Percentiles rank a stretch among this genome's conserved stretches.
Conservation (phyloP, 1,140 invertebrate genomes). For the Ridgeia piscesae region DNA sequence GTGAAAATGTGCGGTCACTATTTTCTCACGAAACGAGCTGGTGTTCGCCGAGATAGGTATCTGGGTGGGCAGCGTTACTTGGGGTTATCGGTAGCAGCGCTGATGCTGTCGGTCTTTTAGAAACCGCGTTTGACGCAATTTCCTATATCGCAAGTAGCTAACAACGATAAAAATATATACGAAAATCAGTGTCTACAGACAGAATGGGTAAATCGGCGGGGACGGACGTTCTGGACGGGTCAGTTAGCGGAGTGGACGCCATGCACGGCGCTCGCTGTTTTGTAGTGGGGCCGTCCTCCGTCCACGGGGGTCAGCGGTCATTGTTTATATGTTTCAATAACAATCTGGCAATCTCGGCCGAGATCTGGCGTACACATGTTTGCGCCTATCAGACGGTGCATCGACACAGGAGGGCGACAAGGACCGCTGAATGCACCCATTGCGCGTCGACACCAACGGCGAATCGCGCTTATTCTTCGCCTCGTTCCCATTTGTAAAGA, state of each 20-base stretch:
- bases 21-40: not conserved
- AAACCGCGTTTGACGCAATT: not conserved
- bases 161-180: not conserved
- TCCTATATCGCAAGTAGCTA: not conserved
- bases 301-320: not conserved
- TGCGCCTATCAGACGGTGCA: not conserved
- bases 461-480: not conserved
- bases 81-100: not conserved
- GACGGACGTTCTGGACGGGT: not conserved
- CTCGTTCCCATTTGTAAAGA: constrained; percentile 1
- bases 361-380: not conserved
- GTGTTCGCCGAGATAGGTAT: not conserved
- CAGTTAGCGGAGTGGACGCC: not conserved
- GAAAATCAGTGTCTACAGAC: not conserved
- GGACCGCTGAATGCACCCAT: not conserved
- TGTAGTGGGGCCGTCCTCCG: not conserved
- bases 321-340: not conserved
- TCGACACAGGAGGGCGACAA: not conserved
- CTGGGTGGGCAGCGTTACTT: not conserved
- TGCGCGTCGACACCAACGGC: not conserved
- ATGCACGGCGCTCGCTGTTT: not conserved
- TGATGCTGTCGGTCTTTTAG: not conserved
- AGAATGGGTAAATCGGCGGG: not conserved
- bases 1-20: not conserved
- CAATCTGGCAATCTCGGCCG: not conserved